These are phyloP conservation scores for Chaetorhynchus papuensis DNA, from an alignment of 2,113 vertebrate genomes.

Conservation along the genomic window DNA sequence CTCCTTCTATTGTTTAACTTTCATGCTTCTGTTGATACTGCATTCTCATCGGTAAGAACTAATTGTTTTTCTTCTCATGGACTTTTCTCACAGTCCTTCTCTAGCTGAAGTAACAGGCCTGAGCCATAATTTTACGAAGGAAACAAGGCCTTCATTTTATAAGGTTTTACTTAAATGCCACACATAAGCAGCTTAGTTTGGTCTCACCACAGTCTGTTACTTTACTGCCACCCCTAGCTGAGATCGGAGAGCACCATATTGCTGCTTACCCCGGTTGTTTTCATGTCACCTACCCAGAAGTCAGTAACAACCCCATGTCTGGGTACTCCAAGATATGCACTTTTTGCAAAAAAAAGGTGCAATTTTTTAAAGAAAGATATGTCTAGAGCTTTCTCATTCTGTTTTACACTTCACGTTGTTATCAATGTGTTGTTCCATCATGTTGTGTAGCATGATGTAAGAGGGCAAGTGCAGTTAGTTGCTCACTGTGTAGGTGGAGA, in stretches of 20 bases:
- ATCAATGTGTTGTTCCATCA: neutral
- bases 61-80: too few relatives aligned
- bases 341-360: neutral
- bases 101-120: too few relatives aligned
- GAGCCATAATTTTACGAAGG: too few relatives aligned
- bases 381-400: neutral
- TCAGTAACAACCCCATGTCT: neutral
- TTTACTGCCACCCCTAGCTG: neutral
- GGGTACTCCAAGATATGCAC: neutral
- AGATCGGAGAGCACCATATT: rapidly evolving
- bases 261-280: neutral
- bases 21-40: too few relatives aligned
- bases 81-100: too few relatives aligned
- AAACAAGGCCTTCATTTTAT: too few relatives aligned
- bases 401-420: neutral
- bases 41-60: too few relatives aligned
- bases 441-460: neutral
- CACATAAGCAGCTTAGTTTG: neutral
- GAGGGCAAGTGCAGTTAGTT: neutral
- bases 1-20: too few relatives aligned
- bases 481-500: neutral
- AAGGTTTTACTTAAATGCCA: too few relatives aligned
- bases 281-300: neutral
- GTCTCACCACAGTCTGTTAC: neutral
- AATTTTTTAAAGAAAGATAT: neutral